A percentile compares a stretch with the other conserved stretches of the same genome.
These are phyloP conservation scores for Anarsia innoxiella DNA, from an alignment of 2,888 invertebrate genomes.

Conservation along the genomic window DNA sequence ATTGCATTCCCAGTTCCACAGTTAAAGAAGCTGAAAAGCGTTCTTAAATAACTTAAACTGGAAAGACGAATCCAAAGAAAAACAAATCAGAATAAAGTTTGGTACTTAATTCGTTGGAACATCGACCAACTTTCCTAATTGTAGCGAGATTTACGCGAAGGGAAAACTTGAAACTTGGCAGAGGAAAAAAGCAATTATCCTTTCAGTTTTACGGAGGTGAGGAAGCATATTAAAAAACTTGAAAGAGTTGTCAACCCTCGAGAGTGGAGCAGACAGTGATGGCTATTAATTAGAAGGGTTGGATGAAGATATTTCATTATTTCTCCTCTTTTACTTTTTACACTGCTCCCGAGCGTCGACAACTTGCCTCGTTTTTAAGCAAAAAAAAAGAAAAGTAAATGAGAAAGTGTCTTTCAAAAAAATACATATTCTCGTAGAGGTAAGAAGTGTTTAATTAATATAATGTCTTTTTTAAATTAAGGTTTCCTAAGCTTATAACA, in stretches of 20 bases:
- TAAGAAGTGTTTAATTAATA: no score
- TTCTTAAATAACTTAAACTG: no score
- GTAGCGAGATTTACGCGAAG: constrained; percentile 50
- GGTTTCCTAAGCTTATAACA: no score
- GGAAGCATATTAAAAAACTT: constrained; percentile 74
- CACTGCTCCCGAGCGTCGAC: constrained; percentile 22
- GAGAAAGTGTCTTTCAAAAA: no score
- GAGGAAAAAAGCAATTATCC: constrained; percentile 69
- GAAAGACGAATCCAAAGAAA: no score
- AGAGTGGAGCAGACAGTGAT: constrained; percentile 71
- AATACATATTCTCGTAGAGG: no score
- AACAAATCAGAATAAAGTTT: no score
- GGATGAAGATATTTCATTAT: constrained; percentile 72
- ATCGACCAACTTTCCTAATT: constrained; percentile 48
- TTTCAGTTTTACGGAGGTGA: constrained; percentile 67
- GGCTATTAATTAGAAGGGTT: constrained; percentile 75
- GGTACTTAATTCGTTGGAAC: constrained; percentile 32
- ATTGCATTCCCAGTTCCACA: no score
- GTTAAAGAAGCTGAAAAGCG: no score
- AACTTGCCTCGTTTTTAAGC: no score
- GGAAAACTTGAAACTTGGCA: constrained; percentile 44
- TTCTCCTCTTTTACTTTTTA: constrained; percentile 37
- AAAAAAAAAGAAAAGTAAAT: no score
- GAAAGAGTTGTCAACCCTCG: constrained; percentile 54
- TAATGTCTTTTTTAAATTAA: no score